Conservation (phyloP, 2,888 invertebrate genomes). For the Oasisia sp. region DNA sequence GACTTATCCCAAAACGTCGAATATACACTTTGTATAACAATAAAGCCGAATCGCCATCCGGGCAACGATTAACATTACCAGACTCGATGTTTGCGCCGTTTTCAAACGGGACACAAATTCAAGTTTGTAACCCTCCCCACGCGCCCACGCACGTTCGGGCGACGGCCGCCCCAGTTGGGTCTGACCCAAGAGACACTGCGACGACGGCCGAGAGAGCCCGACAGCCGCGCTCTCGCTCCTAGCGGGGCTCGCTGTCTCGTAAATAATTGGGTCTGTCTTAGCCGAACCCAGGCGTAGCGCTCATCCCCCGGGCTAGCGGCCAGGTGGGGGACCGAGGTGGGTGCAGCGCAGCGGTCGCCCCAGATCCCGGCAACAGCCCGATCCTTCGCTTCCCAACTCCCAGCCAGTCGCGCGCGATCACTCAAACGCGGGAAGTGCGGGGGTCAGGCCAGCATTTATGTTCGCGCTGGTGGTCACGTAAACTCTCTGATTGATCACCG, state of each 20-base stretch:
- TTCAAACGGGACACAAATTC: no score
- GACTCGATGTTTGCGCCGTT: no score
- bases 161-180: not conserved
- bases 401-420: not conserved
- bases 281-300: not conserved
- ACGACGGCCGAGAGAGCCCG: not conserved
- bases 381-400: not conserved
- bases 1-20: no score
- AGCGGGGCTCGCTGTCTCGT: not conserved
- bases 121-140: not conserved
- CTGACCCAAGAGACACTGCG: not conserved
- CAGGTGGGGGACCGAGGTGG: not conserved
- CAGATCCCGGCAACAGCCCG: not conserved
- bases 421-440: constrained; percentile 4
- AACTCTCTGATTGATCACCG: not conserved
- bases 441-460: not conserved
- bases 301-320: not conserved
- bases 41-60: no score
- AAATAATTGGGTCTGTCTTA: not conserved
- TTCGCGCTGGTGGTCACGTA: constrained; percentile 10
- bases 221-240: not conserved
- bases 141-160: not conserved
- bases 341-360: not conserved
- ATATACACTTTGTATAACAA: no score
- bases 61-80: no score